These are phyloP conservation scores for Myiozetetes cayanensis DNA, from an alignment of 2,113 vertebrate genomes.

Conservation along the genomic window DNA sequence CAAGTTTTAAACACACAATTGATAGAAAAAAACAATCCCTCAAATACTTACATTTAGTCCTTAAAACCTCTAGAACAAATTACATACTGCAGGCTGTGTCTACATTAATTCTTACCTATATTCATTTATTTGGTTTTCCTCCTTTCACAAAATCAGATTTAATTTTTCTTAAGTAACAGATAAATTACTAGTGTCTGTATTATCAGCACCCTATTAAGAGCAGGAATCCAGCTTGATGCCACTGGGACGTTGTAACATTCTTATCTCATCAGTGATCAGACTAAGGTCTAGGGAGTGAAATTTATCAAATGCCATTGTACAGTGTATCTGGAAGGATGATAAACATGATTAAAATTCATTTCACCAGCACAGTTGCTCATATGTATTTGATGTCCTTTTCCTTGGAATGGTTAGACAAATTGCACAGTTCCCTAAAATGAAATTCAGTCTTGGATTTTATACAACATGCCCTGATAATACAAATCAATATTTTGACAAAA, in stretches of 20 bases:
- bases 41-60: not conserved
- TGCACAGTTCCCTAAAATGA: conserved; percentile 15
- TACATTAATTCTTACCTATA: conserved; percentile 13
- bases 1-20: not conserved
- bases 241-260: conserved; percentile 51
- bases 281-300: conserved; percentile 58
- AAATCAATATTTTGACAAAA: conserved; percentile 68
- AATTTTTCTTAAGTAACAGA: conserved; percentile 60
- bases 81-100: not conserved
- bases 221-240: conserved; percentile 47
- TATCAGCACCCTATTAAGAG: conserved; percentile 64
- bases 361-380: conserved; percentile 32
- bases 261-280: conserved; percentile 57
- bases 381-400: conserved; percentile 61
- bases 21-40: not conserved
- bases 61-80: not conserved
- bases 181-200: conserved; percentile 56
- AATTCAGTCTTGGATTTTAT: conserved; percentile 51
- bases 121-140: conserved; percentile 27
- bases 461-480: conserved; percentile 31
- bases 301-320: conserved; percentile 62
- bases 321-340: conserved; percentile 55
- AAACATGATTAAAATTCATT: conserved; percentile 68
- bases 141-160: conserved; percentile 47
- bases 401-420: conserved; percentile 62